phyloP scores from a whole-genome alignment of 2,113 vertebrate species.

The Brevimyrus niger region DNA sequence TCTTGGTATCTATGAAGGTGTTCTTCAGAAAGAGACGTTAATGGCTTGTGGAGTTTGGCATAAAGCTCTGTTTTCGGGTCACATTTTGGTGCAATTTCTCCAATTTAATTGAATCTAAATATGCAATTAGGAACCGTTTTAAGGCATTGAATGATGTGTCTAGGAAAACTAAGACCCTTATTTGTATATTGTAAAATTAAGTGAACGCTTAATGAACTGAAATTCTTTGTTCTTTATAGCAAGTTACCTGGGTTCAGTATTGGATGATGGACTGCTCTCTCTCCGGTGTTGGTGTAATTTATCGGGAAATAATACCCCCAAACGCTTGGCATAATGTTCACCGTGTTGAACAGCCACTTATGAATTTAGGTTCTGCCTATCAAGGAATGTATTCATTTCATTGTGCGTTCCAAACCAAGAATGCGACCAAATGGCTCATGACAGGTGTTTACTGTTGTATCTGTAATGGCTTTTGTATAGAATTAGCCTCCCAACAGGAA shows the following conservation, averaged over 20 bases:
- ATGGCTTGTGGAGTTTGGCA: not conserved
- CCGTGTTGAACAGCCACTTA: not conserved
- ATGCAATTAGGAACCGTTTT: not conserved
- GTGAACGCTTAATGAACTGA: not conserved
- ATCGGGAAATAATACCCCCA: not conserved
- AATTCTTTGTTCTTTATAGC: not conserved
- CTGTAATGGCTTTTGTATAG: not conserved
- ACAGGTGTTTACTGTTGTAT: not conserved
- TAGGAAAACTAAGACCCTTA: not conserved
- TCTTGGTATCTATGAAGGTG: not conserved
- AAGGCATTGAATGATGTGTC: not conserved
- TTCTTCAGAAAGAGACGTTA: not conserved
- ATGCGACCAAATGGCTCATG: not conserved
- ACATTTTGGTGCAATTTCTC: not conserved
- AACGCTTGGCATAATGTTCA: not conserved
- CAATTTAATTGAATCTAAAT: not conserved
- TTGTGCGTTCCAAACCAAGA: not conserved
- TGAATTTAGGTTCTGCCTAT: not conserved
- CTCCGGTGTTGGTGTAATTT: not conserved
- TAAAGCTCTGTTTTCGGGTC: not conserved
- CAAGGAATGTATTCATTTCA: not conserved
- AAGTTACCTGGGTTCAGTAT: not conserved
- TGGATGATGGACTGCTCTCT: not conserved
- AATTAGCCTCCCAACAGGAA: not conserved
- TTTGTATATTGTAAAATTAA: not conserved